phyloP scores from a whole-genome alignment of 2,113 vertebrate genomes.

The Mirza zaza region DNA sequence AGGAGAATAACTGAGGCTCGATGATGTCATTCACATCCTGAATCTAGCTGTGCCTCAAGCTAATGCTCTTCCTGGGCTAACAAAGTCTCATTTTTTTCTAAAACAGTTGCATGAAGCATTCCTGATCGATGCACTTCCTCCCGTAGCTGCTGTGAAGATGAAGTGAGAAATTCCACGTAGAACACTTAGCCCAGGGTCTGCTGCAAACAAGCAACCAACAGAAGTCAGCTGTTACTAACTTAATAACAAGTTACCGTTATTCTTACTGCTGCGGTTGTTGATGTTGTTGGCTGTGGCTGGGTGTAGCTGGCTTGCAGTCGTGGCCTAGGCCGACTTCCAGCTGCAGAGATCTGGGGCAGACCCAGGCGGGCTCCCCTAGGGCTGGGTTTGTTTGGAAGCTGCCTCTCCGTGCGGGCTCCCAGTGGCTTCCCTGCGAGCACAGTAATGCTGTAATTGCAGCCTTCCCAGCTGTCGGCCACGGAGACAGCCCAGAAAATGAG shows the following conservation, averaged over 20 bases:
- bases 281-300: neutral
- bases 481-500: conserved; percentile 79
- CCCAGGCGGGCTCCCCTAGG: neutral
- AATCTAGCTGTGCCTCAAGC: neutral
- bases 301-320: neutral
- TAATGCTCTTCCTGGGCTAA: neutral
- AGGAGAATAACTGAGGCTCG: neutral
- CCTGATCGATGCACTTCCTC: neutral
- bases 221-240: neutral
- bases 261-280: rapidly evolving
- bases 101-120: neutral
- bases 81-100: neutral
- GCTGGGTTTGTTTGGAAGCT: conserved; percentile 47
- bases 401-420: neutral
- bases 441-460: conserved; percentile 73
- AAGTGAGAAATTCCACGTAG: neutral
- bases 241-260: neutral
- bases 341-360: conserved; percentile 24
- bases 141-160: neutral
- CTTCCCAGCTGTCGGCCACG: conserved; percentile 71
- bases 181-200: neutral
- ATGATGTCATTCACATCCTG: neutral
- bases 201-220: neutral
- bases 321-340: conserved; percentile 51
- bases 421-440: neutral